Evolutionary conservation across 92 coral and sea anemone genomes (phyloP), one percentile per base, ranked within the genome.

Genomic region (Parazoanthus atlanticus): DNA sequence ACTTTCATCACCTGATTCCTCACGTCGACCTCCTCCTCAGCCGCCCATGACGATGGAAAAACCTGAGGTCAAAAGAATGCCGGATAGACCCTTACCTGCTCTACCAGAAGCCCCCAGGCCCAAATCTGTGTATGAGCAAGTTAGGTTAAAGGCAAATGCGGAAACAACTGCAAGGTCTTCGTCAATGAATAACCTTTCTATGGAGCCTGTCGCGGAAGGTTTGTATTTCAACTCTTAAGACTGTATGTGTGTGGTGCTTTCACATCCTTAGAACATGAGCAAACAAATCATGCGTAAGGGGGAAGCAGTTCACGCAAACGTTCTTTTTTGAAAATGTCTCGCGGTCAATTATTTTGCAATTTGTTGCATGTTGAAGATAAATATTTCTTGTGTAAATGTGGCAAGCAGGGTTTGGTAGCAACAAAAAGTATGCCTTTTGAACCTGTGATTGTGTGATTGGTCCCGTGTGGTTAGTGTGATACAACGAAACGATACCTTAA

Each of bases 31-130:
- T 16, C 46, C 87, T 41, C 87, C 66, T 15, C 66, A 66, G 26
- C 87, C 87, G 5, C 21, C 71, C n/a, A 19, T 54, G 56, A 23
- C 21, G 75, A 31, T 29, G 38, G 84, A 32, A 32, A 38, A 66
- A 25, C 32, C 47, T 17, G 87, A 84, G 15, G 21, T 40, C 26
- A 84, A 84, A n/a, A 71, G 65, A 25, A 30, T 5, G 26, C 8
- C 64, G 34, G 87, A 84, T 3, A 84, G 87, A 71, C 61, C 78
- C 1, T 19, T 84, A 2, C 87, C 87, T 41, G 67, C 78, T 26
- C 66, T 84, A 3, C 87, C 87, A 41, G 87, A 84, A 15, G 87
- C 78, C 23, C 87, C 87, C 61, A 84, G 79, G 67, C 87, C 87
- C 8, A 46, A 74, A 31, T 84, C 87, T 6, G 87, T 84, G 67